These are phyloP conservation scores for Drosophila tripunctata DNA, from an alignment of 2,888 invertebrate genomes.

Conservation along the genomic window DNA sequence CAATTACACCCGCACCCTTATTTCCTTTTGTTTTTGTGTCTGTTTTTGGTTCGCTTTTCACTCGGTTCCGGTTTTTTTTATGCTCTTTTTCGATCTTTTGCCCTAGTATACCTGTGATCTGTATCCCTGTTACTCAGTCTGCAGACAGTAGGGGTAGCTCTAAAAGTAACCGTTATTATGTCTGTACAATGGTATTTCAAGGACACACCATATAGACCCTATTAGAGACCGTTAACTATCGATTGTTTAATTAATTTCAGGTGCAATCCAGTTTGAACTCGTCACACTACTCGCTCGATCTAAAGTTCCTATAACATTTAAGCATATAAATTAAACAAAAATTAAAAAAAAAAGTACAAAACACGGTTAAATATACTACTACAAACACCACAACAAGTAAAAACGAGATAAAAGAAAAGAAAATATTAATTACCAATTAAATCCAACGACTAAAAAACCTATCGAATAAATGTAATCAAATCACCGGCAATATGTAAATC, in stretches of 20 bases:
- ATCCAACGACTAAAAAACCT: slow-evolving; percentile 1
- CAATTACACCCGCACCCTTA: slow-evolving; percentile 41
- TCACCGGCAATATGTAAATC: slow-evolving; percentile 17
- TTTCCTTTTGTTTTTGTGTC: neutral
- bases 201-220: no score
- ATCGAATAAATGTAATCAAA: neutral
- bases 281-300: slow-evolving; percentile 51
- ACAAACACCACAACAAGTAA: neutral
- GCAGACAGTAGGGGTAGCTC: no score
- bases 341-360: slow-evolving; percentile 67
- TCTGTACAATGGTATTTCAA: no score
- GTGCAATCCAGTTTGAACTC: slow-evolving; percentile 50
- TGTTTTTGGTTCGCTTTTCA: neutral
- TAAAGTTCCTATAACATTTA: slow-evolving; percentile 73
- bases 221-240: no score
- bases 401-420: slow-evolving; percentile 6
- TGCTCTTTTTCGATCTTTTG: neutral
- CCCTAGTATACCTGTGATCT: neutral
- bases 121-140: no score
- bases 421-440: slow-evolving; percentile 14
- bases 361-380: slow-evolving; percentile 20
- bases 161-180: no score
- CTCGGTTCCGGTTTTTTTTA: slow-evolving; percentile 1
- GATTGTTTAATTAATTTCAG: slow-evolving; percentile 7
- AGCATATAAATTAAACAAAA: slow-evolving; percentile 47